Evolutionary conservation across 2,888 invertebrate genomes (phyloP).

Genomic region (Drepanosiphum platanoidis): DNA sequence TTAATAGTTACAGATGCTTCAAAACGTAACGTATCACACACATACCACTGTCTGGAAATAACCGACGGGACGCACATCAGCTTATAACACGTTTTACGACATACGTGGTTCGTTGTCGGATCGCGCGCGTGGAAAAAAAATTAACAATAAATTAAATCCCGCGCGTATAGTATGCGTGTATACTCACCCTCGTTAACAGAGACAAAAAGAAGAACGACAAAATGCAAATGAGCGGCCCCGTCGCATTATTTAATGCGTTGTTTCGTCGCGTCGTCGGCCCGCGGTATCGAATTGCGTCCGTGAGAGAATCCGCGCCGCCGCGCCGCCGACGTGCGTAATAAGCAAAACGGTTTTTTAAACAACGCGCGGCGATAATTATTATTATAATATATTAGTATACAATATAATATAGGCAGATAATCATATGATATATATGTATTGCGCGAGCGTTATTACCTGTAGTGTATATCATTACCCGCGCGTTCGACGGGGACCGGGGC

Average conservation of each 20-base stretch:
- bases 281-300: conserved; percentile 47
- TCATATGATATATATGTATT: too few relatives aligned
- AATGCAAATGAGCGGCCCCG: conserved; percentile 5
- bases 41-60: too few relatives aligned
- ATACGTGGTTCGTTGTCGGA: too few relatives aligned
- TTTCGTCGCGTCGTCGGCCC: too few relatives aligned
- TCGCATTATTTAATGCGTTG: neutral
- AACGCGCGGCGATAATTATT: conserved; percentile 26
- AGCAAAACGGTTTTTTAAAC: conserved; percentile 26
- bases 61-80: too few relatives aligned
- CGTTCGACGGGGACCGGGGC: neutral
- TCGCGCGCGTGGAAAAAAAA: neutral
- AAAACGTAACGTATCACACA: too few relatives aligned
- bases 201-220: too few relatives aligned
- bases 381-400: neutral
- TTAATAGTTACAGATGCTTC: too few relatives aligned
- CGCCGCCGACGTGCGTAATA: neutral
- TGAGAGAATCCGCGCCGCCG: conserved; percentile 26
- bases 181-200: neutral
- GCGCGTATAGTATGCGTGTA: neutral
- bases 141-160: conserved; percentile 14
- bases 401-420: neutral
- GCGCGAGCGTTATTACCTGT: too few relatives aligned
- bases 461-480: too few relatives aligned
- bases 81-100: too few relatives aligned